Base-by-base conservation (phyloP, 1,140 invertebrate genomes). In the Penaeus japonicus region DNA sequence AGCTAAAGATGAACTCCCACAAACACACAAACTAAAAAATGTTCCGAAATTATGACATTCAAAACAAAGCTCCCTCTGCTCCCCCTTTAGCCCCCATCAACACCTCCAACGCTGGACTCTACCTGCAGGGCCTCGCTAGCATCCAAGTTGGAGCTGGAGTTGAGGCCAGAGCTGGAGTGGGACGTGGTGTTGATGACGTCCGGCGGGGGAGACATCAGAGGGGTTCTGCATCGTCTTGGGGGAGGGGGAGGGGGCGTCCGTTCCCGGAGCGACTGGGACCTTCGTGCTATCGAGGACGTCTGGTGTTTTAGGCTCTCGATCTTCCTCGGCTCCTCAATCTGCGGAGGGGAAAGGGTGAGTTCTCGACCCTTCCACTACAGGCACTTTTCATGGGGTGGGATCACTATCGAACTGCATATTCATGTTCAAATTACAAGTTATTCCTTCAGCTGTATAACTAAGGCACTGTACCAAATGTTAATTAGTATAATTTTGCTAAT, bases 201-300 rank as follows among this genome's bases (percentile, higher is more conserved):
- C 27, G 84, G 84, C 0, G 82, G 89, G 35, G 77, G 84, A 15
- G 81, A 35, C 57, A 84, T 87, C 62, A 84, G 65, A 0, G 35
- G 70, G 70, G 22, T 73, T 4, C 35, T 73, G 70, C 70, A 73
- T 32, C 35, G 70, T 20, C 83, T 89, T 27, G 22, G 75, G 0
- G 32, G 87, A 27, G 39, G 78, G 24, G 55, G 73, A 27, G 22
- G 65, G 18, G 54, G 70, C n/a, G 55, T 84, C 24, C 57, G 87
- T 78, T 89, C 55, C 84, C 53, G 73, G 59, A 91, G 91, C 89
- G 92, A 91, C 35, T 92, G 91, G 47, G 77, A 35, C 24, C 77
- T 39, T 22, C 30, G 77, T 24, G 47, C 20, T 32, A 35, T 54
- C 20, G 77, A 47, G 18, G 47, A 18, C 10, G 4, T 39, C 15